phyloP scores from a whole-genome alignment of 2,797 vertebrate genomes.

The Tragelaphus eurycerus region DNA sequence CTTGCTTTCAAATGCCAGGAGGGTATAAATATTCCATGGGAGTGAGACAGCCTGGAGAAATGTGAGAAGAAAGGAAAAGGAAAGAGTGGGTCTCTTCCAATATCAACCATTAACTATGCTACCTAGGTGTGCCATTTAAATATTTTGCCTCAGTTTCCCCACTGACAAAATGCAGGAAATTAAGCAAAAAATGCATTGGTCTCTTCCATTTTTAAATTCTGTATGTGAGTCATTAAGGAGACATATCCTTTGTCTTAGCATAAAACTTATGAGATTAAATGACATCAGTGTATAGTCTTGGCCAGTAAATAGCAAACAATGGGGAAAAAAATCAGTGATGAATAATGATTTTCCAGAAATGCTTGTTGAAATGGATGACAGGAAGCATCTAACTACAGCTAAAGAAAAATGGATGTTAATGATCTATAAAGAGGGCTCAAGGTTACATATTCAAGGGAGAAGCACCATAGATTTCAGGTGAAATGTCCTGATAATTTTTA shows the following conservation, averaged over 20 bases:
- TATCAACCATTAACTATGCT: not conserved
- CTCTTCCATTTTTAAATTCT: not conserved
- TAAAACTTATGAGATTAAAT: slow-evolving; percentile 10
- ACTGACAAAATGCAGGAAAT: not conserved
- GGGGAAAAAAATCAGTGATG: not conserved
- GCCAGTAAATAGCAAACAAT: not conserved
- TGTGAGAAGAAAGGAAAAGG: slow-evolving; percentile 3
- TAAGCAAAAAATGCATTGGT: not conserved
- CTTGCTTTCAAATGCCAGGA: slow-evolving; percentile 46
- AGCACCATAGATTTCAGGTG: not conserved
- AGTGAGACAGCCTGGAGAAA: not conserved
- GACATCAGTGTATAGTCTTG: not conserved
- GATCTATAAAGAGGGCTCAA: not conserved
- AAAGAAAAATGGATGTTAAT: not conserved
- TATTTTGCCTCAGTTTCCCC: not conserved
- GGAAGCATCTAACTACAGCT: not conserved
- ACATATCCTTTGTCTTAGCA: not conserved
- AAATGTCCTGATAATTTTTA: not conserved
- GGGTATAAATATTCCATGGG: slow-evolving; percentile 21
- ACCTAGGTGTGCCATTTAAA: not conserved
- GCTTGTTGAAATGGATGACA: not conserved
- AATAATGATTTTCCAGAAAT: slow-evolving; percentile 46
- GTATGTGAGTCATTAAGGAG: not conserved
- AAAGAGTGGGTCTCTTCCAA: not conserved
- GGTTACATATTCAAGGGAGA: not conserved